phyloP scores from a whole-genome alignment of 2,113 vertebrate species.

The Phainopepla nitens region DNA sequence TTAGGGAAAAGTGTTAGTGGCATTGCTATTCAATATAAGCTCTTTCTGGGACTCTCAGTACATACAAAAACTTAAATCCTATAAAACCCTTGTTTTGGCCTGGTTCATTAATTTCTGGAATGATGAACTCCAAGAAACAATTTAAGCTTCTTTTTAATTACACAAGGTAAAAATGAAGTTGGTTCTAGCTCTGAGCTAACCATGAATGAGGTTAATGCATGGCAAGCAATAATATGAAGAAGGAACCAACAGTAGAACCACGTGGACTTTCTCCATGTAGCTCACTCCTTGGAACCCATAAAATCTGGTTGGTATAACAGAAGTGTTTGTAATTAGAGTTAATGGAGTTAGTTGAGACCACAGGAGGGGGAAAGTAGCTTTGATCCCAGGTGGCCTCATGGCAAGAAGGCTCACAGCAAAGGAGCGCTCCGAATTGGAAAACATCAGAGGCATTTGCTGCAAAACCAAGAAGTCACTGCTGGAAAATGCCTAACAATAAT shows the following conservation, averaged over 20 bases:
- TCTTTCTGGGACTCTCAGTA: background rate
- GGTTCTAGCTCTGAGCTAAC: background rate
- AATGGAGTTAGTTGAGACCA: background rate
- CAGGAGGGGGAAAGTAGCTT: conserved; percentile 50
- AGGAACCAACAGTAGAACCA: background rate
- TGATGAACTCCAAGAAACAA: background rate
- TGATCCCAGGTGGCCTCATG: conserved; percentile 39
- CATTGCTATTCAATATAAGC: background rate
- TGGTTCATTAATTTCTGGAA: background rate
- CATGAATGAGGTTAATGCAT: background rate
- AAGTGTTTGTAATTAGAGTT: conserved; percentile 48
- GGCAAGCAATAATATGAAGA: background rate
- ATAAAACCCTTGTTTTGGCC: background rate
- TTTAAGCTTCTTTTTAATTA: background rate
- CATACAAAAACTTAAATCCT: background rate
- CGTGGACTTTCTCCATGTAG: background rate
- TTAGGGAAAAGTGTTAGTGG: background rate
- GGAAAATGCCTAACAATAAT: conserved; percentile 28
- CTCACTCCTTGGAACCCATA: background rate
- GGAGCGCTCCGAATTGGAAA: conserved; percentile 11
- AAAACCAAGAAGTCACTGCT: conserved; percentile 15
- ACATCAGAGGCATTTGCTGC: conserved; percentile 30
- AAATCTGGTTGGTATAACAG: conserved; percentile 26
- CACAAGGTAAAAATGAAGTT: background rate
- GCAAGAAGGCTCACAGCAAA: conserved; percentile 38